Evolutionary conservation across 2,888 invertebrate genomes (phyloP).

Genomic region (Andrena praecox): DNA sequence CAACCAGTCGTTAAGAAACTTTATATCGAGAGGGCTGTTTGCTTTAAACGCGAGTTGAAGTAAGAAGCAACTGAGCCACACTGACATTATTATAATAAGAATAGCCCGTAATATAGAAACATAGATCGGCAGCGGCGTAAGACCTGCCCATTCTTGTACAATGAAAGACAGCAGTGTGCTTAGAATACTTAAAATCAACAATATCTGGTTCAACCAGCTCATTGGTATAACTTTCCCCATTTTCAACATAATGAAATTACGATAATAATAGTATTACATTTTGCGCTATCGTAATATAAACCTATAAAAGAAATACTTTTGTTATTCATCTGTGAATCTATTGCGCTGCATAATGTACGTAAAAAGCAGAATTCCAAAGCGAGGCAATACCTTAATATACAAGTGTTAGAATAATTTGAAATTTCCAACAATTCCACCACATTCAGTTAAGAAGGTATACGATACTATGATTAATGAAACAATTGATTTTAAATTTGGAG

Average conservation of each 20-base stretch:
- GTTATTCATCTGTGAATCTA: neutral
- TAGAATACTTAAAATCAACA: conserved; percentile 72
- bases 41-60: conserved; percentile 78
- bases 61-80: conserved; percentile 79
- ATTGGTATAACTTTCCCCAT: conserved; percentile 74
- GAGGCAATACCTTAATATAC: too few relatives aligned
- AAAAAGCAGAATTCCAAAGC: too few relatives aligned
- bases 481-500: too few relatives aligned
- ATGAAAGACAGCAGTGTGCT: conserved; percentile 73
- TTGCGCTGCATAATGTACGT: too few relatives aligned
- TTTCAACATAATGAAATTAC: conserved; percentile 38
- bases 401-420: too few relatives aligned
- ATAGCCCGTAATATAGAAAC: conserved; percentile 79
- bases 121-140: conserved; percentile 75
- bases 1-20: conserved; percentile 74
- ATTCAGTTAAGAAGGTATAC: too few relatives aligned
- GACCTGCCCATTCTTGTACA: conserved; percentile 75
- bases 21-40: conserved; percentile 73
- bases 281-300: conserved; percentile 44
- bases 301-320: conserved; percentile 41
- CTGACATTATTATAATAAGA: conserved; percentile 75
- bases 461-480: too few relatives aligned
- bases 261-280: conserved; percentile 45
- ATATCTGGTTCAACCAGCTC: conserved; percentile 79
- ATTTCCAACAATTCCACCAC: too few relatives aligned